phyloP scores from a whole-genome alignment of 2,797 vertebrate species.

The Trachurus trachurus region DNA sequence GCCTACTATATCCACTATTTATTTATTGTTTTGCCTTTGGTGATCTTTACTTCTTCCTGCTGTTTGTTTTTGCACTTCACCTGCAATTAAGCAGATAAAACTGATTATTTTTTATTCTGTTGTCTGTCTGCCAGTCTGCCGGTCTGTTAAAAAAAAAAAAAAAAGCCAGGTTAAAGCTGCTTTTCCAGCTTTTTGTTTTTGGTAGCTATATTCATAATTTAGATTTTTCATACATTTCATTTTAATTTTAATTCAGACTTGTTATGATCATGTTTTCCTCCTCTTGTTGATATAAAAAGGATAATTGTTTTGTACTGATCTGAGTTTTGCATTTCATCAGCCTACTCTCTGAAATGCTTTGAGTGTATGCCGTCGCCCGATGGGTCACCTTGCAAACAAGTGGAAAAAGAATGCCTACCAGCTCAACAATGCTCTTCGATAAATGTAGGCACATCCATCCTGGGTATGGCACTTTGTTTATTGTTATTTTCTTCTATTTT shows the following conservation, averaged over 20 bases:
- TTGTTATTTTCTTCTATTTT: background rate
- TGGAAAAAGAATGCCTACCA: slow-evolving; percentile 23
- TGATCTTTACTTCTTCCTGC: background rate
- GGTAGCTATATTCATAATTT: background rate
- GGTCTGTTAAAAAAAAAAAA: no score
- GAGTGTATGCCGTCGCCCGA: background rate
- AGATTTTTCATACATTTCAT: no score
- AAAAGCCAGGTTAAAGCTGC: background rate
- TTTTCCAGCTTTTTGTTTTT: background rate
- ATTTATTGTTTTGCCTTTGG: background rate
- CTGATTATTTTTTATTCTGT: background rate
- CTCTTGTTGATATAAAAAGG: background rate
- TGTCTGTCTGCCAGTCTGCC: background rate
- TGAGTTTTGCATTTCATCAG: slow-evolving; percentile 48
- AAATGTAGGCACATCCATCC: rapidly evolving
- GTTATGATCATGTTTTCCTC: background rate
- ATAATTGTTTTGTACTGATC: background rate
- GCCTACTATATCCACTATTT: background rate
- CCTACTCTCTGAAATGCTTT: slow-evolving; percentile 59
- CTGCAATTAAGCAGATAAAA: background rate
- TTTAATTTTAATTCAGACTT: background rate
- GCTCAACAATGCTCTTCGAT: slow-evolving; percentile 3
- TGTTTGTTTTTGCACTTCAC: background rate
- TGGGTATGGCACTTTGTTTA: slow-evolving; percentile 34
- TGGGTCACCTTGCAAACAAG: background rate